Evolutionary conservation across 2,113 vertebrate species (phyloP).

Genomic region (Saguinus imperator): DNA sequence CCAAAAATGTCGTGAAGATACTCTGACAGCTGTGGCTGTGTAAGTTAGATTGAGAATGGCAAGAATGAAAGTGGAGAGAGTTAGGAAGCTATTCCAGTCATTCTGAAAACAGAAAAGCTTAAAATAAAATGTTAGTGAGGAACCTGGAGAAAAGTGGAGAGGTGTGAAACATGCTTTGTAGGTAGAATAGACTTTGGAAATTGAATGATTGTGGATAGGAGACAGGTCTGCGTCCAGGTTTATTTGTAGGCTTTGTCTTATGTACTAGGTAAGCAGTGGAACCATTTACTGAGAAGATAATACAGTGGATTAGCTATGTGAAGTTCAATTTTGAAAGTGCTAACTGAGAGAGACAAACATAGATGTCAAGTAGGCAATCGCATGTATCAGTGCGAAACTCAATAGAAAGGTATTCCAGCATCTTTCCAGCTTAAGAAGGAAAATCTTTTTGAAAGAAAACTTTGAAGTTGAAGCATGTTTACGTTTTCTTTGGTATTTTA

Average conservation of each 20-base stretch:
- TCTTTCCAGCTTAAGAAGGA: background rate
- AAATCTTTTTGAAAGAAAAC: background rate
- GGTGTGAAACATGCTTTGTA: background rate
- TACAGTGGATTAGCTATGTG: background rate
- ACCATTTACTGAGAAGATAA: background rate
- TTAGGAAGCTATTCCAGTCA: background rate
- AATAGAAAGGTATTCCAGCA: background rate
- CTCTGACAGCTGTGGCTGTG: background rate
- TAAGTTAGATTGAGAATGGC: background rate
- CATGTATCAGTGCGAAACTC: background rate
- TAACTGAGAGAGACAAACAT: background rate
- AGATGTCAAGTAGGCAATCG: background rate
- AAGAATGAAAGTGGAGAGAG: background rate
- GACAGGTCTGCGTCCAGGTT: background rate
- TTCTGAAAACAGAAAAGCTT: background rate
- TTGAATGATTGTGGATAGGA: background rate
- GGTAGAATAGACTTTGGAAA: background rate
- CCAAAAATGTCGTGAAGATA: background rate
- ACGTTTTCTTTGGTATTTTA: conserved; percentile 41
- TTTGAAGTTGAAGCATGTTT: conserved; percentile 51
- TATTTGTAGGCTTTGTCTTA: background rate
- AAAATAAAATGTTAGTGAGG: background rate
- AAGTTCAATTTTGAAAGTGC: background rate
- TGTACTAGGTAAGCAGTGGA: background rate
- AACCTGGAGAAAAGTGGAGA: background rate